These are phyloP conservation scores for Lasioglossum malachurum DNA, from an alignment of 2,888 invertebrate species.

Conservation along the genomic window DNA sequence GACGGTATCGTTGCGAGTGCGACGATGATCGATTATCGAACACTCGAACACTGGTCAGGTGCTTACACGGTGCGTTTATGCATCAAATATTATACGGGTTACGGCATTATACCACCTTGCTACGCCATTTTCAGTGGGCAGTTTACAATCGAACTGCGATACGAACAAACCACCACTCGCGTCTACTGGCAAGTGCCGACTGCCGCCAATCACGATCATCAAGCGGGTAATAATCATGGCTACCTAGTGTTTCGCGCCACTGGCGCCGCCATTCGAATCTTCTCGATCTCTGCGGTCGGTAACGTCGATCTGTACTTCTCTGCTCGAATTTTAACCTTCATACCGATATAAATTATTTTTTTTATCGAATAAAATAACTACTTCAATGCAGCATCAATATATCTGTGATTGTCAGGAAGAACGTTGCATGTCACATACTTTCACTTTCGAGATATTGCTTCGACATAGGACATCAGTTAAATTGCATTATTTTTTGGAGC, in stretches of 20 bases:
- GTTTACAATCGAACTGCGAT: conserved; percentile 54
- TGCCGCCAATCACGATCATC: conserved; percentile 67
- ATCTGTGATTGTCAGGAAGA: too few species aligned
- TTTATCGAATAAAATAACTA: too few species aligned
- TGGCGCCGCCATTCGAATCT: conserved; percentile 23
- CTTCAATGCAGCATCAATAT: too few species aligned
- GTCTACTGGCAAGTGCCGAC: conserved; percentile 76
- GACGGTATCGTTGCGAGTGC: conserved; percentile 52
- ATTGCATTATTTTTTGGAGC: too few species aligned
- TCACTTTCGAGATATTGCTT: too few species aligned
- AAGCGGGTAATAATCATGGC: conserved; percentile 43
- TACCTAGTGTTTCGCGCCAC: conserved; percentile 1
- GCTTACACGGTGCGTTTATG: conserved; percentile 16
- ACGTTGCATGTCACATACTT: too few species aligned
- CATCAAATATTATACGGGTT: conserved; percentile 13
- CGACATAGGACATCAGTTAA: too few species aligned
- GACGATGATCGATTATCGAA: conserved; percentile 16
- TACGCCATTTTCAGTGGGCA: conserved; percentile 79
- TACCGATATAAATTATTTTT: too few species aligned
- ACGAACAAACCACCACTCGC: conserved; percentile 64
- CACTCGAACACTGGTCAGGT: conserved; percentile 20
- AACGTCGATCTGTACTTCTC: neutral
- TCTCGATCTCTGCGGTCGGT: conserved; percentile 1
- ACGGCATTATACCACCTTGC: conserved; percentile 57
- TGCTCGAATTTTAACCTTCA: neutral